Evolutionary conservation across 2,113 vertebrate genomes (phyloP).

Genomic region (Puntigrus tetrazona): DNA sequence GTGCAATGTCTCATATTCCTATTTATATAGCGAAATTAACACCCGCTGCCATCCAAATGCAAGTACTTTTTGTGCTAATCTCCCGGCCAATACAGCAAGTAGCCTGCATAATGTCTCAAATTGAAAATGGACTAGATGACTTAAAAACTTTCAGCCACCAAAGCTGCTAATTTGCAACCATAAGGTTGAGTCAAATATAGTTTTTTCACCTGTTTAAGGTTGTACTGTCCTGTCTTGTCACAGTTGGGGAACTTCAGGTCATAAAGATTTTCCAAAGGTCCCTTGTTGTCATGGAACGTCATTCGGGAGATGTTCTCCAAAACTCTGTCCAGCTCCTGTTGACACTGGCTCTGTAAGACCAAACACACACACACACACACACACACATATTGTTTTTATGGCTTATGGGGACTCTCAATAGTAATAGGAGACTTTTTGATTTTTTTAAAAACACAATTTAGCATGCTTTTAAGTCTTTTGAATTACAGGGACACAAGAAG

Average conservation of each 20-base stretch:
- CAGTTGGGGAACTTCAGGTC: conserved; percentile 95
- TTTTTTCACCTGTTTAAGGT: conserved; percentile 88
- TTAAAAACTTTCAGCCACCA: neutral
- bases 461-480: no score
- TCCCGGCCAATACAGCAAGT: neutral
- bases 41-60: neutral
- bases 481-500: no score
- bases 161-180: neutral
- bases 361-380: conserved; percentile 10
- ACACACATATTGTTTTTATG: neutral
- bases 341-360: conserved; percentile 82
- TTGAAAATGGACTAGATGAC: neutral
- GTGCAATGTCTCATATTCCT: conserved; percentile 38
- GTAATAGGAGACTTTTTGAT: no score
- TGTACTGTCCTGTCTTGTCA: conserved; percentile 90
- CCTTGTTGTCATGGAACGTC: conserved; percentile 87
- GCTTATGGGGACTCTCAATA: no score
- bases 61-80: neutral
- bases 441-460: no score
- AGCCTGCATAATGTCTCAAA: neutral
- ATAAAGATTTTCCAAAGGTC: conserved; percentile 90
- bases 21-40: conserved; percentile 5
- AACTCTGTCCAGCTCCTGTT: conserved; percentile 89
- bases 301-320: conserved; percentile 91
- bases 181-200: neutral